Base-by-base conservation (phyloP, 2,888 invertebrate species). In the Sarcophaga subvicina region DNA sequence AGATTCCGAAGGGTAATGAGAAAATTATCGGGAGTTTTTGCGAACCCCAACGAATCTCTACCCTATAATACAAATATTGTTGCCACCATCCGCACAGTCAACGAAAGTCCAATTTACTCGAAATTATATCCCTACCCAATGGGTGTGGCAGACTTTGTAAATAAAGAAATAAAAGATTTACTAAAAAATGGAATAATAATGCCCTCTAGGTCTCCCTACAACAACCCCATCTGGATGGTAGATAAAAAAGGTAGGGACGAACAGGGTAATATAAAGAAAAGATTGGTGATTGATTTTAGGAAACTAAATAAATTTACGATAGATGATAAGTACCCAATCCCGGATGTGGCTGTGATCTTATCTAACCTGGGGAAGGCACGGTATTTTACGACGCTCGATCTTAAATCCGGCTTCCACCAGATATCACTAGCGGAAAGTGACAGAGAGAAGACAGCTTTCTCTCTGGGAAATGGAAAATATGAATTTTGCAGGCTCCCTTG, bases 401-500 rank as follows among this genome's bases (percentile, higher is more conserved):
- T 22, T 22, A 22, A 22, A 22, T 22, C 22, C 22, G 22, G 22
- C 22, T 22, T 22, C 22, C 22, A 22, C 1, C 22, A 22, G 22
- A 22, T 22, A 22, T 22, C 22, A 22, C 22, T 22, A 22, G 22
- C 22, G 22, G 22, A 22, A 22, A 22, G 22, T 22, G 22, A 22
- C 22, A 22, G 22, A 22, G 22, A 22, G 22, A 22, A 22, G 22
- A 22, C 22, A 22, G 22, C 22, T 22, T 22, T 22, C 22, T 22
- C 22, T 22, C 22, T 22, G 22, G 22, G 22, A 22, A 22, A 22
- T 22, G 22, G 22, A 22, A 22, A 22, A 22, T 87, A 87, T 64
- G 86, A 88, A 54, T 87, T 87, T 54, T 83, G 77, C 37, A 14
- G 83, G 12, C 54, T 88, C 11, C 70, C 83, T 4, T 84, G 82